Conservation (phyloP, 2,888 invertebrate genomes). For the Philhelius pedissequus region DNA sequence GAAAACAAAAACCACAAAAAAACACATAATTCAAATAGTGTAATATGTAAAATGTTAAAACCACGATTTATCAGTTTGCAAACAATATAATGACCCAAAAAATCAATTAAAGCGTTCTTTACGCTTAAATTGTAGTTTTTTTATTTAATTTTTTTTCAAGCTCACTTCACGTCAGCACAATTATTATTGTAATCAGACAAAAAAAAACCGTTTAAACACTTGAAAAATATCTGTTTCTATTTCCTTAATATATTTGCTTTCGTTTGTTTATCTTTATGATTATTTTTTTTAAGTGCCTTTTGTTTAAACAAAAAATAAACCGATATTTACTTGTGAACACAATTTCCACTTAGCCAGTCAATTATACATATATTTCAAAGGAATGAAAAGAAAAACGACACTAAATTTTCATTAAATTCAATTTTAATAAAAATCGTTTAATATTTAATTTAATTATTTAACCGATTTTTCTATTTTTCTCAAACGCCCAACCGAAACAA, state of each 20-base stretch:
- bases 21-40: conserved; percentile 61
- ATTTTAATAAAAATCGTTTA: not conserved
- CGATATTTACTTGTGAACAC: not conserved
- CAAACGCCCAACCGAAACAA: not conserved
- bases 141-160: not conserved
- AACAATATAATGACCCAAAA: not conserved
- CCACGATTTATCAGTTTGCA: conserved; percentile 35
- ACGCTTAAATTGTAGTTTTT: not conserved
- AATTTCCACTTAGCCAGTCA: not conserved
- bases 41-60: conserved; percentile 51
- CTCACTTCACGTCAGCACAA: conserved; percentile 2
- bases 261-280: not conserved
- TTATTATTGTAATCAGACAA: not conserved
- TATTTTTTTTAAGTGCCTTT: not conserved
- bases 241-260: conserved; percentile 1
- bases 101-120: not conserved
- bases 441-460: conserved; percentile 1
- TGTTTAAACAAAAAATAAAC: not conserved
- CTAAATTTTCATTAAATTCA: not conserved
- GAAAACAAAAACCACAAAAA: conserved; percentile 68
- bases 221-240: not conserved
- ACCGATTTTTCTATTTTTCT: not conserved
- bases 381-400: not conserved
- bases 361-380: not conserved
- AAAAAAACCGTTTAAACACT: not conserved